phyloP scores from a whole-genome alignment of 2,797 vertebrate species.

The Gila robusta region DNA sequence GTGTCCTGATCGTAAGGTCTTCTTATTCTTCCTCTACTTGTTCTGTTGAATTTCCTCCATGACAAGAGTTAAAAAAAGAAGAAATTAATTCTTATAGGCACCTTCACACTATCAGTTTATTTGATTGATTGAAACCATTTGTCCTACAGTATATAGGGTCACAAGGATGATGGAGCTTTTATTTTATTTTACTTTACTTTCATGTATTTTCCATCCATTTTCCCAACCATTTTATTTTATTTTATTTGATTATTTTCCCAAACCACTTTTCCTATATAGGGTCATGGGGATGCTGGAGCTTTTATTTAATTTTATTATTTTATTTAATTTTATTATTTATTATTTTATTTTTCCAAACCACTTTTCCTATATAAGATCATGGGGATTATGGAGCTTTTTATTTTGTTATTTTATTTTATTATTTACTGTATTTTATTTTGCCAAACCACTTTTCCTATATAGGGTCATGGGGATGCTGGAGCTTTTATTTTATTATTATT shows the following conservation, averaged over 20 bases:
- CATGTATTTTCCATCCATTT: neutral
- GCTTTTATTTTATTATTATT: neutral
- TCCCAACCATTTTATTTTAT: neutral
- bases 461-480: neutral
- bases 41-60: neutral
- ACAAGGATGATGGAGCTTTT: neutral
- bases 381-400: too few relatives aligned
- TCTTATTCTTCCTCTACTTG: neutral
- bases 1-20: neutral
- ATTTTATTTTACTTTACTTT: neutral
- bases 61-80: neutral
- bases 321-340: neutral
- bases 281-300: neutral
- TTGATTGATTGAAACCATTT: neutral
- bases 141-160: neutral
- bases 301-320: neutral
- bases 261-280: neutral
- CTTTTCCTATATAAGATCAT: neutral
- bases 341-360: neutral
- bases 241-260: neutral
- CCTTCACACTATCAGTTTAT: too few relatives aligned
- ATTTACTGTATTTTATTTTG: too few relatives aligned
- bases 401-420: neutral
- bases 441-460: neutral
- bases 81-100: rapidly evolving